Evolutionary conservation across 2,888 invertebrate species (phyloP), one percentile per base, ranked within the genome.

Genomic region (Zele albiditarsus): DNA sequence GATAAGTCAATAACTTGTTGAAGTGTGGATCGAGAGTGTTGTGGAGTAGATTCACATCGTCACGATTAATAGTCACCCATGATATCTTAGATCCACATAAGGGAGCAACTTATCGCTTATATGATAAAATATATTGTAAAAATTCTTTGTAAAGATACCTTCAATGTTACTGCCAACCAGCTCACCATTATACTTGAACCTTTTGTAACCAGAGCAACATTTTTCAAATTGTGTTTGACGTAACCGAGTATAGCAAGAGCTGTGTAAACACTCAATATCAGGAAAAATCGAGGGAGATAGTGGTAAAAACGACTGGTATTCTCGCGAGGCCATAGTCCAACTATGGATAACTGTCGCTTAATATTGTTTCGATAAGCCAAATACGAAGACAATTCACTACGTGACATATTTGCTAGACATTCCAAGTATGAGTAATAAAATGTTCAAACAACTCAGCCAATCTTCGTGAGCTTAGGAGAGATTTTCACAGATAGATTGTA

Each of bases 181-280:
- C 77, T 76, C 23, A 72, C 76, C 10, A 74, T 75, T 20, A 79
- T 60, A 38, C 77, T 78, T 25, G 78, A 53, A 31, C 76, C 75
- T 38, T 70, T 74, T 10, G 80, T 78, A 3, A 74, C 65, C 3
- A 76, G 74, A 25, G 57, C 60, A 8, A 77, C 42, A 72, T 78
- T 77, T 5, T 53, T 70, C 5, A 77, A 66, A 58, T 79, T 74
- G 20, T 42, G 60, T 3, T 42, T 16, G 10, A 77, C 62, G 49
- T 75, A 79, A 63, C 74, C 42, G 25, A 78, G 63, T 31, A 79
- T 78, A 16, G 70, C 66, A 8, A 58, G 38, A 28, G 49, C 33
- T 38, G 57, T 65, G 12, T 49, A 3, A 2, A 31, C 16, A 12
- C 27, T 69, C 16, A 53, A 14, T 16, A 53, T 20, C 16, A 46